phyloP scores from a whole-genome alignment of 2,113 vertebrate genomes.

The Lipophrys pholis region DNA sequence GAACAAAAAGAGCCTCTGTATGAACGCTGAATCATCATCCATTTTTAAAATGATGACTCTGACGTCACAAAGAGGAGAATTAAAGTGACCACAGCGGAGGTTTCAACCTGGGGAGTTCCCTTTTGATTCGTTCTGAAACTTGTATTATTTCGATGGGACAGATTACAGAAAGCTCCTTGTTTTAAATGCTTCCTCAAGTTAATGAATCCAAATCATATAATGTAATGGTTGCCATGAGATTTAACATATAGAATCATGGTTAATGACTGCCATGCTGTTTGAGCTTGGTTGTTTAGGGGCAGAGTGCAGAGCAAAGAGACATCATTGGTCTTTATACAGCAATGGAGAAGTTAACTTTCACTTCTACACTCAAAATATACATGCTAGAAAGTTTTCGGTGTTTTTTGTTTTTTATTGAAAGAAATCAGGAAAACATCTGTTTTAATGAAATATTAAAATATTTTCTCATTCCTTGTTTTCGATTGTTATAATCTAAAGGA shows the following conservation, averaged over 20 bases:
- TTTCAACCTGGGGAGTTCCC: neutral
- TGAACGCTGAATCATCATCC: slow-evolving; percentile 16
- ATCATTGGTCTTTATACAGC: too few species aligned
- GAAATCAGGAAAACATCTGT: too few species aligned
- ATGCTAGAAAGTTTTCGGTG: too few species aligned
- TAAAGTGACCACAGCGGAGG: neutral
- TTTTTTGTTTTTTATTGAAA: too few species aligned
- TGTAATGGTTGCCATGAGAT: neutral
- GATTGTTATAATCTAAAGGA: too few species aligned
- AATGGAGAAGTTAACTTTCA: too few species aligned
- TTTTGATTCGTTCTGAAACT: too few species aligned
- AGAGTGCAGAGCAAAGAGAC: too few species aligned
- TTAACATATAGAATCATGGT: neutral
- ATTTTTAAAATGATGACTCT: slow-evolving; percentile 8
- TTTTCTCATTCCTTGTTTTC: too few species aligned
- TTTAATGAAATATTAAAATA: too few species aligned
- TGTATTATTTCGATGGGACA: too few species aligned
- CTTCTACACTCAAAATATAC: too few species aligned
- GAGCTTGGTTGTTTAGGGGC: neutral
- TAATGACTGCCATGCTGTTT: neutral
- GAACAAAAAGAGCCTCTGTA: neutral
- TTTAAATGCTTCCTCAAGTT: neutral
- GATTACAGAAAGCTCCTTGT: neutral
- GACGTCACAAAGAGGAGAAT: neutral
- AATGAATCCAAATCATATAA: neutral